A percentile compares a stretch with the other conserved stretches of the same genome.
phyloP scores from a whole-genome alignment of 2,888 invertebrate species.

The Formica aserva region DNA sequence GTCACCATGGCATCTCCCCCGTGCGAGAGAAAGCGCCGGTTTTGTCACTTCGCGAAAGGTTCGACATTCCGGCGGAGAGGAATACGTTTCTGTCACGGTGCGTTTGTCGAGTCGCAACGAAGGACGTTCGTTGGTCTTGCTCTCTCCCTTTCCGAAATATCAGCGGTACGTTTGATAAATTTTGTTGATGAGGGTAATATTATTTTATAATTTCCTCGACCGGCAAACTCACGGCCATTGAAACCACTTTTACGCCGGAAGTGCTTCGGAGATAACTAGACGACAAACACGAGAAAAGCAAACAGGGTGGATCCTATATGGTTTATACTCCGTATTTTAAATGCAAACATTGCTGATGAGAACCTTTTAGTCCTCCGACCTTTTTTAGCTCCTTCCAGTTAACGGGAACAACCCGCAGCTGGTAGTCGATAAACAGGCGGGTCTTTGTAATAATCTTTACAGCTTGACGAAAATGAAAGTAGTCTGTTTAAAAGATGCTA shows the following conservation, averaged over 20 bases:
- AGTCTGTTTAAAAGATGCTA: conserved; percentile 4
- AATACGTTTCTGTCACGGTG: conserved; percentile 5
- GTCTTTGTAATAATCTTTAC: conserved; percentile 38
- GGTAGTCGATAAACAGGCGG: conserved; percentile 12
- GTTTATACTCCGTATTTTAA: conserved; percentile 35
- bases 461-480: neutral
- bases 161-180: neutral
- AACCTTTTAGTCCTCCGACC: conserved; percentile 25
- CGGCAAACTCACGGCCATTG: conserved; percentile 5
- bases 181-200: neutral
- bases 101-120: conserved; percentile 10
- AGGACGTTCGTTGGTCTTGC: neutral
- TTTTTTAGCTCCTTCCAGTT: neutral
- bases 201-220: neutral
- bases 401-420: conserved; percentile 19
- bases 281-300: conserved; percentile 46
- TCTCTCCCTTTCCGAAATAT: neutral
- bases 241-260: conserved; percentile 22
- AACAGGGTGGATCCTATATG: conserved; percentile 15
- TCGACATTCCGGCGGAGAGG: neutral
- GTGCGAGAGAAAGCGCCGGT: conserved; percentile 20
- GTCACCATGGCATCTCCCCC: neutral
- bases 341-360: conserved; percentile 43
- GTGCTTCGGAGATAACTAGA: conserved; percentile 48
- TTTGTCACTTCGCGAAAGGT: neutral